These are phyloP conservation scores for Sitophilus oryzae DNA, from an alignment of 1,140 invertebrate species.

Conservation along the genomic window DNA sequence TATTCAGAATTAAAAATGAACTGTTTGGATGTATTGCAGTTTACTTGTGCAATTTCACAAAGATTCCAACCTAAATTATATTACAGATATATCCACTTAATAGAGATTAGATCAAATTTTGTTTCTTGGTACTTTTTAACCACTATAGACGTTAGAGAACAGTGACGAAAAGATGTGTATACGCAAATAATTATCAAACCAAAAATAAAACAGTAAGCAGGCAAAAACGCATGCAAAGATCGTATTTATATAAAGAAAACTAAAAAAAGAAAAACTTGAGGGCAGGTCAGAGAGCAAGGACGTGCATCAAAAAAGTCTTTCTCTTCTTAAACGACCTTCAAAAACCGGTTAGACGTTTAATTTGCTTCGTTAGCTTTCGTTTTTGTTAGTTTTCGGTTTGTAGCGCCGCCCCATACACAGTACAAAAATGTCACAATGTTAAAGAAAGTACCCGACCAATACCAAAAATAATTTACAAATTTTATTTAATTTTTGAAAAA, in stretches of 20 bases:
- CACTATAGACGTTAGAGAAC: neutral
- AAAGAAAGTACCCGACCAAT: conserved; percentile 17
- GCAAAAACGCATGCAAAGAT: conserved; percentile 51
- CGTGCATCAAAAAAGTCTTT: conserved; percentile 43
- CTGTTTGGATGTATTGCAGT: too few species aligned
- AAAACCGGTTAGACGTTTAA: conserved; percentile 52
- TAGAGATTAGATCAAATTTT: too few species aligned
- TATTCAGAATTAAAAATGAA: too few species aligned
- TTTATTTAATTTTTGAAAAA: conserved; percentile 10
- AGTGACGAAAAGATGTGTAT: conserved; percentile 4
- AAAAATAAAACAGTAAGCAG: conserved; percentile 46
- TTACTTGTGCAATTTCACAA: too few species aligned
- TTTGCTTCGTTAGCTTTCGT: neutral
- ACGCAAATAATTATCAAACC: conserved; percentile 45
- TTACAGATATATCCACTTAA: too few species aligned
- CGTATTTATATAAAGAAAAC: conserved; percentile 25
- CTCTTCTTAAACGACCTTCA: conserved; percentile 51
- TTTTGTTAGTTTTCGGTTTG: conserved; percentile 39
- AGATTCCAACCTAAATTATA: too few species aligned
- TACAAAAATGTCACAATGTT: conserved; percentile 62
- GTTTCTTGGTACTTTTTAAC: too few species aligned
- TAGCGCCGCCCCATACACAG: conserved; percentile 64
- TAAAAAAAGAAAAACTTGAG: conserved; percentile 40
- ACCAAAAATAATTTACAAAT: neutral
- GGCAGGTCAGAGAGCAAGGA: conserved; percentile 44